A percentile compares a stretch with the other conserved stretches of the same genome.
These are phyloP conservation scores for Crypturellus tataupa DNA, from an alignment of 2,797 vertebrate species.

Conservation along the genomic window DNA sequence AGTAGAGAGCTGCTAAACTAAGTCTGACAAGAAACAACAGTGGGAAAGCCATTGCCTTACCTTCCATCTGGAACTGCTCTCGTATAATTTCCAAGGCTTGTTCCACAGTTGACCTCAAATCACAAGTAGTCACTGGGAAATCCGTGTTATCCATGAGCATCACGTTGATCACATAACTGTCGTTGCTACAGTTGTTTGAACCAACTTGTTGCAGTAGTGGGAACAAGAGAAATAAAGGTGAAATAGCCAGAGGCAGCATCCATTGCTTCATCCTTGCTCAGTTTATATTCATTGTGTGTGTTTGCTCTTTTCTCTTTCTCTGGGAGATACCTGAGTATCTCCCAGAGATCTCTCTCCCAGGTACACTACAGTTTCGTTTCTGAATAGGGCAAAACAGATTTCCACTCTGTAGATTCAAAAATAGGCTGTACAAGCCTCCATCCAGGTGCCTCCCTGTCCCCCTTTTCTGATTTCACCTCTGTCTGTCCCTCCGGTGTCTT, in stretches of 20 bases:
- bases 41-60: conserved; percentile 41
- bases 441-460: neutral
- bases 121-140: conserved; percentile 77
- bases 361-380: neutral
- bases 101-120: conserved; percentile 79
- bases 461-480: conserved; percentile 29
- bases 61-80: conserved; percentile 63
- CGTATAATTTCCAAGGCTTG: conserved; percentile 81
- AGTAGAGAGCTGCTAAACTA: neutral
- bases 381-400: neutral
- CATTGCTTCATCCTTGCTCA: conserved; percentile 59
- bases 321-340: neutral
- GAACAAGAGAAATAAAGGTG: conserved; percentile 51
- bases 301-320: neutral
- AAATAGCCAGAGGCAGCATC: conserved; percentile 38
- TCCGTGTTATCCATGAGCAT: conserved; percentile 89
- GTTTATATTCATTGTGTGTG: conserved; percentile 26
- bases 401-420: neutral
- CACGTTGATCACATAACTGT: conserved; percentile 85
- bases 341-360: neutral
- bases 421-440: neutral
- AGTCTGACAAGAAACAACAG: neutral
- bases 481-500: conserved; percentile 40
- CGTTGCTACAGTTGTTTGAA: conserved; percentile 46
- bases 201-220: neutral